phyloP scores from a whole-genome alignment of 2,888 invertebrate genomes.

The Acrobasis suavella region DNA sequence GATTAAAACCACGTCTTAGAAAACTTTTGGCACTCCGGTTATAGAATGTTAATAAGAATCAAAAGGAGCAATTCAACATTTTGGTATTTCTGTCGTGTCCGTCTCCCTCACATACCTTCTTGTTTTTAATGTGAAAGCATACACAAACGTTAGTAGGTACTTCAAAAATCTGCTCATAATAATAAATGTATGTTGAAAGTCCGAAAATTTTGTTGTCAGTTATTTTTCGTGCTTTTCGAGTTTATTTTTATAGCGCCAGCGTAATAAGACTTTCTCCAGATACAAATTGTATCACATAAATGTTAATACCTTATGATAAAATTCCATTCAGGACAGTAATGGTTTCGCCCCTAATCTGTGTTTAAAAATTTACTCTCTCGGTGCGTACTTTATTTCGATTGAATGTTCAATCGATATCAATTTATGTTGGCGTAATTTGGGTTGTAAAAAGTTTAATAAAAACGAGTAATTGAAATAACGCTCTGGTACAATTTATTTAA shows the following conservation, averaged over 20 bases:
- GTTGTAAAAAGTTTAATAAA: constrained; percentile 2
- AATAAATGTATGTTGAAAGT: background rate
- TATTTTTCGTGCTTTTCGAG: constrained; percentile 4
- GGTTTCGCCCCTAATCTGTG: constrained; percentile 13
- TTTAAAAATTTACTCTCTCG: constrained; percentile 11
- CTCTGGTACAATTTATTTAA: background rate
- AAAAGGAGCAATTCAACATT: background rate
- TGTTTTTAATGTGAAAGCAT: background rate
- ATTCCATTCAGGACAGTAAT: constrained; percentile 12
- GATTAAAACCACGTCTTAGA: background rate
- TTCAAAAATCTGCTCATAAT: background rate
- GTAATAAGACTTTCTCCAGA: constrained; percentile 20
- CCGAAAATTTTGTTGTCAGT: background rate
- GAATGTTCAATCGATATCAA: constrained; percentile 13
- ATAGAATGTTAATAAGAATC: background rate
- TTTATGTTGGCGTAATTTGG: background rate
- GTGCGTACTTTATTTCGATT: constrained; percentile 4
- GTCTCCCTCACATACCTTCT: background rate
- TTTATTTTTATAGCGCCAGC: constrained; percentile 11
- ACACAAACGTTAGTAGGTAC: background rate
- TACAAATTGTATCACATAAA: constrained; percentile 18
- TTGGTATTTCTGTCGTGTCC: background rate
- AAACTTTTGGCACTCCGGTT: background rate
- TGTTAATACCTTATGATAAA: constrained; percentile 12
- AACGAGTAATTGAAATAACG: constrained; percentile 8